These are phyloP conservation scores for Glyptemys insculpta DNA, from an alignment of 2,797 vertebrate genomes.

Conservation along the genomic window DNA sequence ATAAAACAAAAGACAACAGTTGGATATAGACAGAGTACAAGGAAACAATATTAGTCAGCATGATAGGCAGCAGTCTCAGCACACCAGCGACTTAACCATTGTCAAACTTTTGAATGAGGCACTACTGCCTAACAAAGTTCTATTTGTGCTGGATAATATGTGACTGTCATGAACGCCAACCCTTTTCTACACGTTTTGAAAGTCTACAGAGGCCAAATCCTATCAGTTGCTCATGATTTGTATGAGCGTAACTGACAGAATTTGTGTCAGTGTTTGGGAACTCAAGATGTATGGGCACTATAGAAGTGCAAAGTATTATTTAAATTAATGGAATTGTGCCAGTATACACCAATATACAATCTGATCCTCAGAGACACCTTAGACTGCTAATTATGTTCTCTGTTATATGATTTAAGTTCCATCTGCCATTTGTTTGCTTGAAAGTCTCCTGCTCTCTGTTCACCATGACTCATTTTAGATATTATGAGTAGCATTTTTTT, in stretches of 20 bases:
- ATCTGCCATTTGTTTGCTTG: neutral
- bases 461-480: neutral
- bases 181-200: neutral
- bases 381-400: neutral
- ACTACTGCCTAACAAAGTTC: neutral
- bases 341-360: neutral
- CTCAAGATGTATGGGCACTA: neutral
- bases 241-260: neutral
- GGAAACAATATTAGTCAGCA: neutral
- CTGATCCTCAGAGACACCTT: neutral
- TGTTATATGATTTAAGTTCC: neutral
- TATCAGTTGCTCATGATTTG: neutral
- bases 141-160: neutral
- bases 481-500: neutral
- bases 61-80: neutral
- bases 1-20: neutral
- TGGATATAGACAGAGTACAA: neutral
- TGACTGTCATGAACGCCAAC: neutral
- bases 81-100: neutral
- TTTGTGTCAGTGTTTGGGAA: neutral
- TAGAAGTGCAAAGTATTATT: neutral
- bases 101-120: neutral
- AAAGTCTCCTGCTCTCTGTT: neutral
- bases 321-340: neutral
- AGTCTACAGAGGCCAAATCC: neutral